Base-by-base conservation (phyloP, 2,888 invertebrate species). In the Odontocerum albicorne region DNA sequence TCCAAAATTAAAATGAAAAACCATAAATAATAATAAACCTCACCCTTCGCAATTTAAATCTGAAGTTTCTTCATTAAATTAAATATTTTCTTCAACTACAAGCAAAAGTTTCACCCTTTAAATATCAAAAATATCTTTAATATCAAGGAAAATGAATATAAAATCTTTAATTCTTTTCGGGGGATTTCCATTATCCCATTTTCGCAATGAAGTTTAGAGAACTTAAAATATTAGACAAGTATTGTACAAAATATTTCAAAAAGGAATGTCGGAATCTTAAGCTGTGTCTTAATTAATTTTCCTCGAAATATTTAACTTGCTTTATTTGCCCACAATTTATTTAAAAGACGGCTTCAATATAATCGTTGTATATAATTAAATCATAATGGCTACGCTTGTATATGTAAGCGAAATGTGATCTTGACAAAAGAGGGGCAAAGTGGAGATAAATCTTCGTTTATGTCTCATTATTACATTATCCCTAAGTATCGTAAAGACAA, bases 231-330 rank as follows among this genome's bases (percentile, higher is more conserved):
- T 42, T 20, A 20, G 19, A 13, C 42, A 21, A 42, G 21, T 42
- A 42, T 42, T 42, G 13, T 20, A 21, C 22, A 19, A 27, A 46
- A 35, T 46, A 46, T 46, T 46, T 46, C n/a, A 8, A 19, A 22
- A 35, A 47, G 47, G 33, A 47, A 47, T 21, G 19, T 47, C 15
- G 38, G 33, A 47, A 36, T 45, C 35, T 17, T 22, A 16, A 53
- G 31, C 45, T 44, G 31, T 20, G 22, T 46, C 50, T 55, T 55
- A 56, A 56, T 56, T 56, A 56, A 56, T 56, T 51, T 46, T 27
- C 50, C 51, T 49, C 32, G 16, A 17, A 46, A 32, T 40, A 42
- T 46, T 32, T 45, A 12, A 45, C 45, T 55, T 45, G 49, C 55
- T 49, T 49, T 55, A 49, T 55, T 46, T 39, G 40, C 19, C 20